These are phyloP conservation scores for Cerastis rubricosa DNA, from an alignment of 2,888 invertebrate species.

Conservation along the genomic window DNA sequence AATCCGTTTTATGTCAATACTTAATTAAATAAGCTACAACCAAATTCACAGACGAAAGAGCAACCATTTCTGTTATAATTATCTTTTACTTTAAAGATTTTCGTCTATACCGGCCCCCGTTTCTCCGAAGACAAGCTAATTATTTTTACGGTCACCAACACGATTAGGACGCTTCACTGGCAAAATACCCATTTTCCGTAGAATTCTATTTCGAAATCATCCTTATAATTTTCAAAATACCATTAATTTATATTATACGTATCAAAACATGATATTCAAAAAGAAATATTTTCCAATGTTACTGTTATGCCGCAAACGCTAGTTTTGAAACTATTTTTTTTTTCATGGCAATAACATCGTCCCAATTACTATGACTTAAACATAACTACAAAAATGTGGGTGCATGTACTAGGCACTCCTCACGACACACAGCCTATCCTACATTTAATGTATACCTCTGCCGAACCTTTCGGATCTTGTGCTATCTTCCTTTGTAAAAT, in stretches of 20 bases:
- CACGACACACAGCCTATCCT: background rate
- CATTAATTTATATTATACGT: background rate
- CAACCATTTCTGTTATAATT: too few relatives aligned
- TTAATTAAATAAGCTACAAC: slow-evolving; percentile 3
- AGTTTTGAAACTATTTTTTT: background rate
- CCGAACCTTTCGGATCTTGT: background rate
- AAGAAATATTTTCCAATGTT: background rate
- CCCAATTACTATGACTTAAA: background rate
- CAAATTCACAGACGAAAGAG: background rate
- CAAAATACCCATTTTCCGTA: background rate
- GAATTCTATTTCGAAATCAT: background rate
- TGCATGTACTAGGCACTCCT: too few relatives aligned
- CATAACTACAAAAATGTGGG: background rate
- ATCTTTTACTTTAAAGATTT: background rate
- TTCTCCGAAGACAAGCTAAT: background rate
- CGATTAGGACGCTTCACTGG: slow-evolving; percentile 7
- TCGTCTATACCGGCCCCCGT: background rate
- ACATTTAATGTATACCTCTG: background rate
- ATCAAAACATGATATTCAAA: background rate
- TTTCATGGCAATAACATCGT: background rate
- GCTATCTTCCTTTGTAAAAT: background rate
- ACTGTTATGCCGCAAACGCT: too few relatives aligned
- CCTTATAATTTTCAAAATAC: background rate
- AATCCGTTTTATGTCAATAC: background rate
- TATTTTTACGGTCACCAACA: slow-evolving; percentile 7